These are phyloP conservation scores for Nibea albiflora DNA, from an alignment of 2,113 vertebrate genomes.

Conservation along the genomic window DNA sequence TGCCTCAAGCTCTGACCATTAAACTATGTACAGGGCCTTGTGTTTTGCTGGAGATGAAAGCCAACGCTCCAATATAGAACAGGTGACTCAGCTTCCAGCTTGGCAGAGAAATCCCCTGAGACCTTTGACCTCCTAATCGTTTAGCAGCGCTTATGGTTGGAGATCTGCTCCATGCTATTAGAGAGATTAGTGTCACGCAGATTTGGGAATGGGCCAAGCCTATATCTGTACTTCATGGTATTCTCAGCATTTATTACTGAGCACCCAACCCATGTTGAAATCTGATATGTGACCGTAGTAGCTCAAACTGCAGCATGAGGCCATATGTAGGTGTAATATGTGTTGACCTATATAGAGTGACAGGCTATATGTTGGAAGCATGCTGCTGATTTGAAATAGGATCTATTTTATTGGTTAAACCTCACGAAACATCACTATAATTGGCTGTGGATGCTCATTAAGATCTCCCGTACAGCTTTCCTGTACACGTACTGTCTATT, in stretches of 20 bases:
- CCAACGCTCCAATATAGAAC: constrained; percentile 62
- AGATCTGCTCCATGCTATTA: constrained; percentile 79
- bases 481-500: not conserved
- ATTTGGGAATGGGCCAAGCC: constrained; percentile 76
- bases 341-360: constrained; percentile 51
- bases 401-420: constrained; percentile 35
- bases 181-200: constrained; percentile 80
- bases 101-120: constrained; percentile 71
- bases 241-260: constrained; percentile 76
- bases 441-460: not conserved
- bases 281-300: constrained; percentile 55
- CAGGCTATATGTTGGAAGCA: not conserved
- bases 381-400: constrained; percentile 18
- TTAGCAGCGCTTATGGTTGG: constrained; percentile 78
- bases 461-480: not conserved
- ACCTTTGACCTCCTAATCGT: constrained; percentile 81
- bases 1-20: not conserved
- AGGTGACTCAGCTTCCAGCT: constrained; percentile 81
- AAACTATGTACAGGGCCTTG: constrained; percentile 18
- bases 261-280: constrained; percentile 62
- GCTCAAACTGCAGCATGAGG: constrained; percentile 39
- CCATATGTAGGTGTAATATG: constrained; percentile 38
- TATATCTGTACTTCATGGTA: constrained; percentile 78
- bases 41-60: constrained; percentile 57
- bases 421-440: constrained; percentile 5